phyloP scores from a whole-genome alignment of 2,888 invertebrate genomes.

The Venustoraphidia nigricollis region DNA sequence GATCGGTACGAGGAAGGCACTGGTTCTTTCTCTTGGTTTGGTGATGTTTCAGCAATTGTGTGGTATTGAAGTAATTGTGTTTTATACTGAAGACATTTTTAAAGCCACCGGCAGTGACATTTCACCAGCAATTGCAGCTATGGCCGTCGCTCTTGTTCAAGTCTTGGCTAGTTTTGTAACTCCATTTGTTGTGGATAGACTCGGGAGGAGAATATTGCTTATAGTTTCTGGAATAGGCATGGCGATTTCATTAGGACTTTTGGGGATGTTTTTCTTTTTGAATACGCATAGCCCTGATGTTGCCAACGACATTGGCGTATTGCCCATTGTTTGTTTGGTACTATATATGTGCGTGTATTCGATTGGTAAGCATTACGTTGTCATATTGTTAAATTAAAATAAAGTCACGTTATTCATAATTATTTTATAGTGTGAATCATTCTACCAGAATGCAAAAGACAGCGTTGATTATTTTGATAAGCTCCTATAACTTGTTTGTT shows the following conservation, averaged over 20 bases:
- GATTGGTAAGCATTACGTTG: slow-evolving; percentile 30
- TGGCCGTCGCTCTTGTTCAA: slow-evolving; percentile 61
- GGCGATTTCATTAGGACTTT: slow-evolving; percentile 40
- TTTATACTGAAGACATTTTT: slow-evolving; percentile 63
- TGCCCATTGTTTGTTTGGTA: slow-evolving; percentile 56
- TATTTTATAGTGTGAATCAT: too few relatives aligned
- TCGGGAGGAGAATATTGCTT: slow-evolving; percentile 57
- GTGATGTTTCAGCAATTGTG: slow-evolving; percentile 72
- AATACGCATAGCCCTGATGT: slow-evolving; percentile 25
- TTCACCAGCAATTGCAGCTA: slow-evolving; percentile 47
- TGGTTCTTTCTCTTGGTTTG: slow-evolving; percentile 56
- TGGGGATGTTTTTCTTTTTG: slow-evolving; percentile 46
- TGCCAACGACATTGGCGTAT: slow-evolving; percentile 35
- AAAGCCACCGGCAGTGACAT: slow-evolving; percentile 44
- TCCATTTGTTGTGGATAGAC: slow-evolving; percentile 59
- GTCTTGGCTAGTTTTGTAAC: slow-evolving; percentile 53
- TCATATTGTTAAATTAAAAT: too few relatives aligned
- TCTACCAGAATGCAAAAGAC: too few relatives aligned
- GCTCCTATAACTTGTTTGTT: too few relatives aligned
- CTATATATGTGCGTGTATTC: slow-evolving; percentile 64
- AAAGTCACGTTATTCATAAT: too few relatives aligned
- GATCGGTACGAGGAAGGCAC: slow-evolving; percentile 57
- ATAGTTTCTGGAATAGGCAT: slow-evolving; percentile 51
- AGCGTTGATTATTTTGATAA: too few relatives aligned
- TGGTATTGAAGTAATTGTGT: slow-evolving; percentile 67